Evolutionary conservation across 2,888 invertebrate genomes (phyloP).

Genomic region (Leptinotarsa peninsularis): DNA sequence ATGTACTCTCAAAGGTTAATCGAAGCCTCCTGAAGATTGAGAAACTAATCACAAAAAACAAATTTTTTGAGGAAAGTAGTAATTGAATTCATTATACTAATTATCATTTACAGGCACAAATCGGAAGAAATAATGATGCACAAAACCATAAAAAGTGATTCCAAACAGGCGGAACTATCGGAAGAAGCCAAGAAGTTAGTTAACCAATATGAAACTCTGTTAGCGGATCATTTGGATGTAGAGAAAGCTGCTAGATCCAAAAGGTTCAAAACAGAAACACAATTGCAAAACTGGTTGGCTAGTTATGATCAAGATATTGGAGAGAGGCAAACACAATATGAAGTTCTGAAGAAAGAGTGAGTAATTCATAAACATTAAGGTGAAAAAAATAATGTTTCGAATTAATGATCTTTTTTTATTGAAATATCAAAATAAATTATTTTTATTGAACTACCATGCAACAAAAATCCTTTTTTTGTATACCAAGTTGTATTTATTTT

Average conservation of each 20-base stretch:
- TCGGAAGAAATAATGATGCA: constrained; percentile 67
- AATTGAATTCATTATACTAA: neutral
- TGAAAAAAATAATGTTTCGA: no score
- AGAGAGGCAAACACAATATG: constrained; percentile 70
- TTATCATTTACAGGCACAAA: constrained; percentile 40
- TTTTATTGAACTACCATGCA: no score
- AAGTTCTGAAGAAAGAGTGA: constrained; percentile 65
- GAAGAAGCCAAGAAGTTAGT: constrained; percentile 67
- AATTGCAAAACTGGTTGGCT: constrained; percentile 70
- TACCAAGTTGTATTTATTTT: no score
- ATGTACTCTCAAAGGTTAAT: no score
- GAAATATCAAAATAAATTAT: no score
- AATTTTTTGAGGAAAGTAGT: no score
- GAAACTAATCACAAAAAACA: no score
- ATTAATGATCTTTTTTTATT: no score
- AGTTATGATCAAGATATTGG: constrained; percentile 73
- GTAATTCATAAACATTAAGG: constrained; percentile 17
- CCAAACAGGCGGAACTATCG: constrained; percentile 67
- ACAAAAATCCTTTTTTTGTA: no score
- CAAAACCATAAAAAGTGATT: constrained; percentile 66
- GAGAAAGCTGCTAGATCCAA: constrained; percentile 70
- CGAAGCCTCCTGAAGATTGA: no score
- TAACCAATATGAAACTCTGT: constrained; percentile 66
- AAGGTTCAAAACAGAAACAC: constrained; percentile 71
- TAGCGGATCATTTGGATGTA: constrained; percentile 66